These are phyloP conservation scores for Miniopterus natalensis DNA, from an alignment of 2,113 vertebrate species.

Conservation along the genomic window DNA sequence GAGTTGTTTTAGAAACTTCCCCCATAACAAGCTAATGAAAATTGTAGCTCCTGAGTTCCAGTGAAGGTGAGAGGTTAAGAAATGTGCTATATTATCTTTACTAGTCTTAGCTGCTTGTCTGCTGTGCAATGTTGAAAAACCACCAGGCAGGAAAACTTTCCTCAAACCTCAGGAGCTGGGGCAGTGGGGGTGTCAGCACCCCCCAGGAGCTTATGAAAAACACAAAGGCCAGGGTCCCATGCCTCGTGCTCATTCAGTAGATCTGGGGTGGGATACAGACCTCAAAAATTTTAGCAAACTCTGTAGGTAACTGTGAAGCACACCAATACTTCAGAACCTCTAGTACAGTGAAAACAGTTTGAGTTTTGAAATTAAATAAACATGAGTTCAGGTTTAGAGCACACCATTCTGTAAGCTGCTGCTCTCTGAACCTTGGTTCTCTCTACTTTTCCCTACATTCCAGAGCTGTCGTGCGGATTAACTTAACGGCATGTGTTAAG, in stretches of 20 bases:
- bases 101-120: not conserved
- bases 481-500: not conserved
- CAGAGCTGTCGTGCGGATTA: not conserved
- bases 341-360: not conserved
- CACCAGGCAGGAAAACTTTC: not conserved
- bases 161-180: fast-evolving
- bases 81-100: not conserved
- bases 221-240: not conserved
- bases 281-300: not conserved
- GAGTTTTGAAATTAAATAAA: not conserved
- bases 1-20: not conserved
- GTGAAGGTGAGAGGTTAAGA: not conserved
- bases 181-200: fast-evolving
- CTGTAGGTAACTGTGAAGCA: not conserved
- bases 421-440: not conserved
- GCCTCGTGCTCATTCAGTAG: not conserved
- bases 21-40: not conserved
- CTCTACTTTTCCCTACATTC: not conserved
- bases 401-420: not conserved
- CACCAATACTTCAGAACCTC: not conserved
- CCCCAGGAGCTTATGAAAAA: not conserved
- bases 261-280: not conserved
- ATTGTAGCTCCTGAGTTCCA: not conserved
- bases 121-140: not conserved
- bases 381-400: not conserved